Evolutionary conservation across 2,113 vertebrate genomes (phyloP).

Genomic region (Mirza zaza): DNA sequence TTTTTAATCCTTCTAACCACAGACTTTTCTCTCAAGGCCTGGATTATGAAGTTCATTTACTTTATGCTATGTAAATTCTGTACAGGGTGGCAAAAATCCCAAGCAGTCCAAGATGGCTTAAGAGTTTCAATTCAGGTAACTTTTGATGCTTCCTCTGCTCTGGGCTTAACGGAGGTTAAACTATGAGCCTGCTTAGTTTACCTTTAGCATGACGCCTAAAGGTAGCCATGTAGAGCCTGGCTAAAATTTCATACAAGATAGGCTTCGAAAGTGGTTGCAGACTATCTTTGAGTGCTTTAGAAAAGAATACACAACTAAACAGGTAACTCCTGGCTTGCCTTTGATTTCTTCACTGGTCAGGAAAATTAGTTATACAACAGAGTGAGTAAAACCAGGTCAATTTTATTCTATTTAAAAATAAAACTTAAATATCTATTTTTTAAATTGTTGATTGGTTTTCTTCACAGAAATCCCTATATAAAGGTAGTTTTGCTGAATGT

Average conservation of each 20-base stretch:
- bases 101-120: background rate
- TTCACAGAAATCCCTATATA: background rate
- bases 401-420: constrained; percentile 20
- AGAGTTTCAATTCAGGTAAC: constrained; percentile 2
- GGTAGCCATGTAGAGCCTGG: background rate
- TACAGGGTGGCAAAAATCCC: background rate
- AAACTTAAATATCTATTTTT: background rate
- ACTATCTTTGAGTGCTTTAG: constrained; percentile 11
- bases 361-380: background rate
- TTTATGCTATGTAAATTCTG: background rate
- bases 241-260: background rate
- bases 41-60: constrained; percentile 38
- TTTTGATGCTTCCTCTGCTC: background rate
- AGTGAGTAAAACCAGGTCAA: background rate
- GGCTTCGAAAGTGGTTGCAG: background rate
- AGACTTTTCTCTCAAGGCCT: background rate
- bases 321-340: background rate
- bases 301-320: background rate
- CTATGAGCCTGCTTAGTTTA: background rate
- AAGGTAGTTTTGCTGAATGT: background rate
- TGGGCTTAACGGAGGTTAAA: background rate
- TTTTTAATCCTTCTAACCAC: background rate
- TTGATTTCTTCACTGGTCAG: background rate
- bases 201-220: background rate
- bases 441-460: background rate